phyloP scores from a whole-genome alignment of 2,113 vertebrate genomes.

The Perccottus glenii region DNA sequence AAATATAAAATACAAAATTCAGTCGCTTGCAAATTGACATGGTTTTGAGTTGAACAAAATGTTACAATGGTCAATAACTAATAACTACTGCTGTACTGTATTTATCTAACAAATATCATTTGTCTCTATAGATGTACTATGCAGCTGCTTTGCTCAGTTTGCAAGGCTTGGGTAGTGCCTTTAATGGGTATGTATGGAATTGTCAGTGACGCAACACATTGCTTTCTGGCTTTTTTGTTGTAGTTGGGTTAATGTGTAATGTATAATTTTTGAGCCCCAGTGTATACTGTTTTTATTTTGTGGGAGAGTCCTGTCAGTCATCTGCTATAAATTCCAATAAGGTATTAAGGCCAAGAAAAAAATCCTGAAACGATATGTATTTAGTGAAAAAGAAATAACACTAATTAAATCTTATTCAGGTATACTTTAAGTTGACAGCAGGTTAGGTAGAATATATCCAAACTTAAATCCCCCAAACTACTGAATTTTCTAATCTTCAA shows the following conservation, averaged over 20 bases:
- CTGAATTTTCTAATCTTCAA: too few species aligned
- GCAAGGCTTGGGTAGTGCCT: neutral
- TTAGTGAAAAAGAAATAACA: neutral
- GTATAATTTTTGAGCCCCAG: constrained; percentile 50
- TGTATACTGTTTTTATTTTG: constrained; percentile 32
- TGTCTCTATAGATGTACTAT: neutral
- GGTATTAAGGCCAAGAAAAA: neutral
- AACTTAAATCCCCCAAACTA: too few species aligned
- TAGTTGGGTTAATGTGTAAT: constrained; percentile 62
- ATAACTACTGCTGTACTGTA: neutral
- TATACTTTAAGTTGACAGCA: too few species aligned
- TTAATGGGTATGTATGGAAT: neutral
- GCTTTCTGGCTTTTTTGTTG: constrained; percentile 42
- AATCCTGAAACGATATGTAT: neutral
- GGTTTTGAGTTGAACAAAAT: too few species aligned
- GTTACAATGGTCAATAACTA: too few species aligned
- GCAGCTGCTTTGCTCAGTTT: neutral
- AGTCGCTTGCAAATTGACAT: too few species aligned
- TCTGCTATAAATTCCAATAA: constrained; percentile 58
- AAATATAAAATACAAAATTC: too few species aligned
- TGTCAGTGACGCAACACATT: constrained; percentile 38
- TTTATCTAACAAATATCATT: constrained; percentile 13
- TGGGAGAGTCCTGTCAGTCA: constrained; percentile 55
- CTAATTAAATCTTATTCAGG: too few species aligned
- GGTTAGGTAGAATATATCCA: too few species aligned